Conservation (phyloP, 2,797 vertebrate species). For the Acrocephalus scirpaceus region DNA sequence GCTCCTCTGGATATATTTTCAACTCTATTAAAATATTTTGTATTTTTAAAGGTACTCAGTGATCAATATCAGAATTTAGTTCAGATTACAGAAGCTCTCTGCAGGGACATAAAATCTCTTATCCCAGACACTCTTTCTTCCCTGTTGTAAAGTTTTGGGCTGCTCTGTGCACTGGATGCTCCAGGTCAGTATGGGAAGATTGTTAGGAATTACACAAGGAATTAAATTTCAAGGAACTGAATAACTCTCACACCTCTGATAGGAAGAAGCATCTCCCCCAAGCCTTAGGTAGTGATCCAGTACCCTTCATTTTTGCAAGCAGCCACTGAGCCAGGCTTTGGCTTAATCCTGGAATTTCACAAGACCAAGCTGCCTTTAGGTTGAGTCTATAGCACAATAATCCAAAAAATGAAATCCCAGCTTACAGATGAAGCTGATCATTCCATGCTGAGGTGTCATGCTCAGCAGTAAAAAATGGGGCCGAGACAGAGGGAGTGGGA, state of each 20-base stretch:
- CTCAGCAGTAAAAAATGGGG: neutral
- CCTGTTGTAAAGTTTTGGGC: neutral
- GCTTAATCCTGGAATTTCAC: neutral
- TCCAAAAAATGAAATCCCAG: neutral
- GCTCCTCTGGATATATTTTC: neutral
- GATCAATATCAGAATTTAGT: neutral
- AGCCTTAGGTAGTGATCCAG: too few species aligned
- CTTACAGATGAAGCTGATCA: neutral
- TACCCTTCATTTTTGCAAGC: neutral
- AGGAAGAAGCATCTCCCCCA: neutral
- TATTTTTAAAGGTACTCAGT: neutral
- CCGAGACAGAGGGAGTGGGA: rapidly evolving
- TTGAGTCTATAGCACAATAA: neutral
- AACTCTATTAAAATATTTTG: neutral
- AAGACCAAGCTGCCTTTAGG: neutral
- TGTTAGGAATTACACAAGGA: too few species aligned
- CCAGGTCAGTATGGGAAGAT: neutral
- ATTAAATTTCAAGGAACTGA: neutral
- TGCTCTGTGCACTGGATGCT: neutral
- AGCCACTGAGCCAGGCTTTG: neutral
- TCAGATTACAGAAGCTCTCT: neutral
- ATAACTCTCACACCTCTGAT: neutral
- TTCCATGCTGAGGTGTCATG: too few species aligned
- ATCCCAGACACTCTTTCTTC: neutral
- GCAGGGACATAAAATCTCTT: neutral